Evolutionary conservation across 2,888 invertebrate genomes (phyloP), one percentile per base, ranked within the genome.

Genomic region (Lasioglossum oenotherae): DNA sequence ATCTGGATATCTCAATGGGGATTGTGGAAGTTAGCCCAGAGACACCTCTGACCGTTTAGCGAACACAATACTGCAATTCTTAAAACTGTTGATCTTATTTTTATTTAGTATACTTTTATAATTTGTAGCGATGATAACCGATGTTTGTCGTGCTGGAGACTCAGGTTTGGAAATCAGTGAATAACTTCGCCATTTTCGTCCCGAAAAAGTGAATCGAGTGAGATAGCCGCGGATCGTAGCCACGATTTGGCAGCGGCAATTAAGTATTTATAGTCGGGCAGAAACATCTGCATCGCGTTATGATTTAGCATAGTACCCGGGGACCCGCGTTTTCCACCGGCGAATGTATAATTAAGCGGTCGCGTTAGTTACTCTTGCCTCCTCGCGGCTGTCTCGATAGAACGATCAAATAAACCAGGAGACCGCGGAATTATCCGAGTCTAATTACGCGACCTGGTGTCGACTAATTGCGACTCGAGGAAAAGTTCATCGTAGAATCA

Each of bases 381-480:
- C 10, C 23, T 4, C 38, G 23, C 38, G 35, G 31, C 35, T 69
- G 35, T 69, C 67, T n/a, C 23, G 5, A 57, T 41, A 27, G 14
- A 72, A 49, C 38, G 46, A 23, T 10, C 4, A 69, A n/a, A 27
- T 16, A 69, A 49, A 5, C 44, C 74, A 5, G 44, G 41, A 57
- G 53, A 67, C 38, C 8, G 46, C 46, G 74, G 53, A 77, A 64
- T 49, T 41, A 44, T n/a, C 44, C 38, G n/a, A 67, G 77, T 57
- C 69, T 82, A 84, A 82, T 82, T 82, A 74, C 2, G 27, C 73
- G 46, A n/a, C 69, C 57, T 73, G 77, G 46, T 38, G 57, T 41
- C 6, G 31, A n/a, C 57, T 84, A 84, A 84, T 84, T 82, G 76
- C 72, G 67, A 76, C 53, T 67, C 23, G 74, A 84, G 77, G 77